Conservation (phyloP, 2,888 invertebrate species). For the Hedya salicella region DNA sequence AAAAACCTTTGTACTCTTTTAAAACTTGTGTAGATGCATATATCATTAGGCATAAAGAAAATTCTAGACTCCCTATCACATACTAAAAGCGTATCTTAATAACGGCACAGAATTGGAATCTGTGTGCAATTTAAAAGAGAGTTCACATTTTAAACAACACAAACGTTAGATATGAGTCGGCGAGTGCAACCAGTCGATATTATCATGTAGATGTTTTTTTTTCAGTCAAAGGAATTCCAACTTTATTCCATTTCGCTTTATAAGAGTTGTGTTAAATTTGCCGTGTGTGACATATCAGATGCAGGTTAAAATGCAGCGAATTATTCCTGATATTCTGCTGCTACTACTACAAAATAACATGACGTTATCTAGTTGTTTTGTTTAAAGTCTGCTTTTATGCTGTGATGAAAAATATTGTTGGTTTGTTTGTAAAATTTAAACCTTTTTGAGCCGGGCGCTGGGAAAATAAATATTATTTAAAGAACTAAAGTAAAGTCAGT, state of each 20-base stretch:
- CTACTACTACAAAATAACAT: constrained; percentile 41
- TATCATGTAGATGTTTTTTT: constrained; percentile 12
- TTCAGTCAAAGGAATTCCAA: constrained; percentile 23
- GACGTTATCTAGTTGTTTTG: constrained; percentile 45
- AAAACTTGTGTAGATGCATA: not conserved
- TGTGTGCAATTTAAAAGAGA: not conserved
- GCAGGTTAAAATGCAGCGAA: constrained; percentile 66
- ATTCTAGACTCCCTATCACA: not conserved
- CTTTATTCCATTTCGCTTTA: constrained; percentile 18
- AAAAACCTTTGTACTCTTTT: constrained; percentile 15
- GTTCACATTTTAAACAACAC: not conserved
- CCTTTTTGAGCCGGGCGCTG: constrained; percentile 8
- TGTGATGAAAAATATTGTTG: constrained; percentile 15
- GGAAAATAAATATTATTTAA: not conserved
- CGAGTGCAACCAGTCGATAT: not conserved
- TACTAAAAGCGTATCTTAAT: not conserved
- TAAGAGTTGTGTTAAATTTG: constrained; percentile 58
- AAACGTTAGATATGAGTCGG: not conserved
- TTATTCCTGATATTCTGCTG: constrained; percentile 57
- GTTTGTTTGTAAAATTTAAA: constrained; percentile 19
- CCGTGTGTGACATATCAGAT: constrained; percentile 69
- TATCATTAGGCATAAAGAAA: not conserved
- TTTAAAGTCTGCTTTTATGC: constrained; percentile 30
- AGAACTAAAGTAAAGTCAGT: constrained; percentile 1
- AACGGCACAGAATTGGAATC: not conserved